A percentile compares a stretch with the other conserved stretches of the same genome.
phyloP scores from a whole-genome alignment of 2,113 vertebrate genomes.

The Rynchops niger region DNA sequence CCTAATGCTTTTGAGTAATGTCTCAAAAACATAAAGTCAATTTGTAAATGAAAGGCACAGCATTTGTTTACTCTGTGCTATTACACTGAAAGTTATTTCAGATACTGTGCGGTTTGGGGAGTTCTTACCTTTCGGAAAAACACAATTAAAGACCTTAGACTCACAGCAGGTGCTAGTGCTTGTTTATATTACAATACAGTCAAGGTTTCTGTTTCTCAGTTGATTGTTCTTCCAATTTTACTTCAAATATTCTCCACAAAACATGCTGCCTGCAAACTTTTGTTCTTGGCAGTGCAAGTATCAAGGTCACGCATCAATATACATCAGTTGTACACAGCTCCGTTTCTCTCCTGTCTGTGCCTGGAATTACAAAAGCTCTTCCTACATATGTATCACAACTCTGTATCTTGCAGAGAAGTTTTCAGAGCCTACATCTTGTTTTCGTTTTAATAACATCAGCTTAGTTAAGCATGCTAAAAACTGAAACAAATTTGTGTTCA shows the following conservation, averaged over 20 bases:
- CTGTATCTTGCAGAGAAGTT: not conserved
- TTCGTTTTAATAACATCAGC: not conserved
- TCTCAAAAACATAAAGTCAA: not conserved
- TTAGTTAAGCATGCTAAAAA: not conserved
- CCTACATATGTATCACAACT: not conserved
- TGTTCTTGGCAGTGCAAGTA: not conserved
- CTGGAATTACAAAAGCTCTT: not conserved
- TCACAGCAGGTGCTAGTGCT: not conserved
- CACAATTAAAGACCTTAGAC: not conserved
- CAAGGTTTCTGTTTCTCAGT: not conserved
- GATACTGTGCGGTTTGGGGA: not conserved
- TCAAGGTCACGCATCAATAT: not conserved
- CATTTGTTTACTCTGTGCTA: not conserved
- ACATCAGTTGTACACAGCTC: not conserved
- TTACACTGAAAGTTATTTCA: not conserved
- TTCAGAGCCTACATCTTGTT: not conserved
- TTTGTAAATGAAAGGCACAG: not conserved
- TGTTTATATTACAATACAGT: not conserved
- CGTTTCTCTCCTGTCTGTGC: not conserved
- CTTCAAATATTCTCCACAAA: not conserved
- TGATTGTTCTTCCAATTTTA: not conserved
- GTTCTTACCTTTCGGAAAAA: not conserved
- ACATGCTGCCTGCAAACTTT: not conserved
- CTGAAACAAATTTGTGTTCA: not conserved
- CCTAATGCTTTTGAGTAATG: not conserved